Evolutionary conservation across 23 tunicate species (phyloP).

Genomic region (Phallusia fumigata): DNA sequence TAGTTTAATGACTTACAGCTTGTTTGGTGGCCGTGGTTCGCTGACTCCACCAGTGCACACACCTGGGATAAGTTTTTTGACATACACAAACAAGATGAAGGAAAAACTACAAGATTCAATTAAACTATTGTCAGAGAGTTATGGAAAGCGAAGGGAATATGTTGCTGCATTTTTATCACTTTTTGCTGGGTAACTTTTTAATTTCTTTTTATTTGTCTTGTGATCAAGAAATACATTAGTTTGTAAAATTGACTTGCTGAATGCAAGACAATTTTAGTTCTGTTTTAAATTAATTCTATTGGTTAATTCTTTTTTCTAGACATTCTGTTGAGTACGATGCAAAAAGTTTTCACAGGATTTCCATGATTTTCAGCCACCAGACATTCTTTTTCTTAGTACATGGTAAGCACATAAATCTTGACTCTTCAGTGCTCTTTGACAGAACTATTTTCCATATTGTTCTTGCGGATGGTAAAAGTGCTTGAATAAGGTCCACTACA

Average conservation of each 20-base stretch:
- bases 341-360: constrained; percentile 54
- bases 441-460: no score
- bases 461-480: no score
- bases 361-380: constrained; percentile 55
- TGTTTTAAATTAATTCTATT: neutral
- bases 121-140: constrained; percentile 42
- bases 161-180: constrained; percentile 63
- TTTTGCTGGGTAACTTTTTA: constrained; percentile 40
- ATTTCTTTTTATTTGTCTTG: no score
- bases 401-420: constrained; percentile 20
- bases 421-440: no score
- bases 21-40: constrained; percentile 47
- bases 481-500: no score
- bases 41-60: constrained; percentile 57
- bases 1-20: neutral
- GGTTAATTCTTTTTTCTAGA: constrained; percentile 36
- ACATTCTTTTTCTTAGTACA: constrained; percentile 79
- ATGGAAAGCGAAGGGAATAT: constrained; percentile 70
- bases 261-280: neutral
- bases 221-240: no score
- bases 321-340: constrained; percentile 81
- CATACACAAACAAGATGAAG: constrained; percentile 42
- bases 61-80: constrained; percentile 35
- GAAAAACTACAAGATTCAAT: constrained; percentile 44
- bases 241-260: no score